phyloP scores from a whole-genome alignment of 2,797 vertebrate genomes.

The Austrolebias charrua region DNA sequence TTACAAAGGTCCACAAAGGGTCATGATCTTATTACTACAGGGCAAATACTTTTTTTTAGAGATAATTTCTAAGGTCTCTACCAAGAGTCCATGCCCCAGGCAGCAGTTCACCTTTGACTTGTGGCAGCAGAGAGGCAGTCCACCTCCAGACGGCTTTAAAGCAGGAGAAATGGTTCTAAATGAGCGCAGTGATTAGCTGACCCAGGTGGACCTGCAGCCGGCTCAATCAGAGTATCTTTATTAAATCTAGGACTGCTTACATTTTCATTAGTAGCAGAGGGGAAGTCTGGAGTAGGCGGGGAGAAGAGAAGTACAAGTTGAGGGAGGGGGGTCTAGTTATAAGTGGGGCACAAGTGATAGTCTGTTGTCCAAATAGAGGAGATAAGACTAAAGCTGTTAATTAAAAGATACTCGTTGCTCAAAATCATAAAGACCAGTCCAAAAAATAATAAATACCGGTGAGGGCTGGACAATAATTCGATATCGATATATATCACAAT shows the following conservation, averaged over 20 bases:
- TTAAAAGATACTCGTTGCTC: no score
- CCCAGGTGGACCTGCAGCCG: conserved; percentile 70
- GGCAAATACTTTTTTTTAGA: background rate
- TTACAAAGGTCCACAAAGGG: background rate
- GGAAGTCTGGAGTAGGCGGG: conserved; percentile 36
- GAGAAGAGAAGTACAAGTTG: background rate
- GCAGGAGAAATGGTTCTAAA: conserved; percentile 61
- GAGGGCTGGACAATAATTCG: no score
- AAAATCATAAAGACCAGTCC: no score
- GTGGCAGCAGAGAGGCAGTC: conserved; percentile 24
- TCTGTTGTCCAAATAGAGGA: no score
- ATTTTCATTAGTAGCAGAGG: conserved; percentile 41
- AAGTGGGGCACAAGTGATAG: no score
- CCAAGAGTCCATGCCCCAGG: conserved; percentile 17
- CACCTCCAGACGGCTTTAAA: conserved; percentile 53
- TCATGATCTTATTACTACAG: background rate
- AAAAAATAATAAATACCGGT: no score
- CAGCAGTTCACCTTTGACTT: conserved; percentile 38
- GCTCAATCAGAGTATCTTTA: conserved; percentile 52
- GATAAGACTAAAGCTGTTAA: no score
- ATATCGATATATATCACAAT: no score
- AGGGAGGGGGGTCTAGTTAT: background rate
- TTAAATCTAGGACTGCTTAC: conserved; percentile 48
- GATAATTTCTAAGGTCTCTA: background rate
- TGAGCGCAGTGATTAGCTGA: conserved; percentile 68